phyloP scores from a whole-genome alignment of 1,140 invertebrate species.

The Phenacoccus solenopsis region DNA sequence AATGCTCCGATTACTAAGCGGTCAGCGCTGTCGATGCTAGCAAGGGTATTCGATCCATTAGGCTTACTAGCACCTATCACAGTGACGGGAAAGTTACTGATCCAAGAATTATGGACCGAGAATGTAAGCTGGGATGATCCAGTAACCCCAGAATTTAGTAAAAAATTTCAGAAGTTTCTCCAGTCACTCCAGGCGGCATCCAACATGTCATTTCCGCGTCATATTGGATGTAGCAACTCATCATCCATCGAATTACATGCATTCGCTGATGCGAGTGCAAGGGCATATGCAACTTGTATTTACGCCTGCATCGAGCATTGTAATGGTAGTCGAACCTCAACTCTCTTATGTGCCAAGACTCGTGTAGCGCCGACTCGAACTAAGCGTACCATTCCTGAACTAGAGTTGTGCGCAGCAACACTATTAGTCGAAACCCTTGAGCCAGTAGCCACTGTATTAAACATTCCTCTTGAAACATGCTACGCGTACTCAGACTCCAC shows the following conservation, averaged over 20 bases:
- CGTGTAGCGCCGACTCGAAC: slow-evolving; percentile 28
- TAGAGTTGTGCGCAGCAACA: slow-evolving; percentile 32
- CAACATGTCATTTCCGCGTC: slow-evolving; percentile 24
- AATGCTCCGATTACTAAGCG: slow-evolving; percentile 31
- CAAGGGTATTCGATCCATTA: slow-evolving; percentile 34
- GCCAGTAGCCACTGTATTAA: not conserved
- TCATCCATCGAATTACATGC: slow-evolving; percentile 25
- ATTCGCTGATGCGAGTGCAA: slow-evolving; percentile 28
- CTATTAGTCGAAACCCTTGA: slow-evolving; percentile 26
- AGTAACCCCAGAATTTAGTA: slow-evolving; percentile 25
- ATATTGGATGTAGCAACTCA: slow-evolving; percentile 12
- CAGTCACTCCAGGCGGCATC: slow-evolving; percentile 19
- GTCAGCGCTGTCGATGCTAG: slow-evolving; percentile 29
- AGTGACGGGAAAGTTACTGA: slow-evolving; percentile 32
- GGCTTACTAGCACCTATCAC: slow-evolving; percentile 32
- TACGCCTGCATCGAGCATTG: slow-evolving; percentile 24
- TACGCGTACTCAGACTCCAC: slow-evolving; percentile 31
- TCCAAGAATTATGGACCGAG: slow-evolving; percentile 32
- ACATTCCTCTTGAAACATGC: not conserved
- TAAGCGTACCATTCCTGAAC: slow-evolving; percentile 27
- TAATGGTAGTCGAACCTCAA: not conserved
- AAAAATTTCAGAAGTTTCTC: slow-evolving; percentile 24
- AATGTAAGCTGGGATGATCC: slow-evolving; percentile 31
- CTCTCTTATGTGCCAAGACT: slow-evolving; percentile 23
- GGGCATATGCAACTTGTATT: slow-evolving; percentile 25